Base-by-base conservation (phyloP, 2,113 vertebrate species). In the Proterorhinus semilunaris region DNA sequence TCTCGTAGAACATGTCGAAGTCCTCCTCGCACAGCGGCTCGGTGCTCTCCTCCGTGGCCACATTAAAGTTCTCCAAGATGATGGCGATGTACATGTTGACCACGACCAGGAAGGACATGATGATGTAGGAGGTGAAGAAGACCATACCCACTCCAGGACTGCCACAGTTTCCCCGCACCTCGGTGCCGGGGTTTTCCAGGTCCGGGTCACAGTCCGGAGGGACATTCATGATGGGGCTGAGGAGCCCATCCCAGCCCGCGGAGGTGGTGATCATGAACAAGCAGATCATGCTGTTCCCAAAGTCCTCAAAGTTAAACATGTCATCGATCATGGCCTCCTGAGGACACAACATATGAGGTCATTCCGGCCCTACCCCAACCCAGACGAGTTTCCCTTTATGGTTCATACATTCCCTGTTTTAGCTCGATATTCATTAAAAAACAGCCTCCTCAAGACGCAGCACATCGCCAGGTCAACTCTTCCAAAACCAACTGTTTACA, bases 81-180 rank as follows among this genome's bases (percentile, higher is more conserved):
- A 98, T 95, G 85, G 96, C 96, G 0, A 99, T 98, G 85, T 97
- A 98, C 97, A 99, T 98, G 87, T 98, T 98, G 68, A 98, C 95
- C 78, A 98, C 95, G 0, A 99, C 95, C 51, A 99, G 91, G 78
- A 99, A 98, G 42, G 94, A 98, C 76, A 99, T 91, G 69, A 96
- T 96, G 80, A 98, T 96, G 83, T 98, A 99, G 68, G 92, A 95
- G 75, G 94, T 95, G 90, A 98, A 98, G 86, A 98, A 99, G 69
- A 95, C 71, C 44, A 99, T 97, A 72, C 96, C 98, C 0, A 98
- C 89, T 0, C 79, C 89, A 0, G 98, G 93, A 51, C 89, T 98
- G 46, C 96, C 96, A 0, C 98, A 99, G 86, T 99, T 72, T 0
- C 97, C 98, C 66, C 62, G 86, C 5, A 96, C 65, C 0, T 58